Evolutionary conservation across 2,113 vertebrate species (phyloP).

Genomic region (Condylura cristata): DNA sequence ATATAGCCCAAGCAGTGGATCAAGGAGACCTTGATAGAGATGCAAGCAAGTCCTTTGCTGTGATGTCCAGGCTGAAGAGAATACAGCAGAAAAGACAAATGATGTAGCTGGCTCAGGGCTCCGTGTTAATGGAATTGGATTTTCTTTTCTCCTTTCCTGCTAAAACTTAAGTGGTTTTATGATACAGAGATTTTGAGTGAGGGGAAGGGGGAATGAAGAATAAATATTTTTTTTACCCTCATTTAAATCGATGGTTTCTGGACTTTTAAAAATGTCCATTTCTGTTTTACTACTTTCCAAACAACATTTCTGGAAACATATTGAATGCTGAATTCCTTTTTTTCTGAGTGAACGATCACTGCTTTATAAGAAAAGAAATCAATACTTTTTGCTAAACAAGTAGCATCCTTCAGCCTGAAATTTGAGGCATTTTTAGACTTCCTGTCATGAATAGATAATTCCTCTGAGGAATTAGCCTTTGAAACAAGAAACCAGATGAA

Average conservation of each 20-base stretch:
- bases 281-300: conserved; percentile 26
- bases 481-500: conserved; percentile 25
- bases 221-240: not conserved
- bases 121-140: not conserved
- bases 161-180: not conserved
- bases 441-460: conserved; percentile 48
- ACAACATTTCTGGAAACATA: conserved; percentile 45
- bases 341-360: conserved; percentile 19
- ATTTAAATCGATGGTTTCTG: conserved; percentile 18
- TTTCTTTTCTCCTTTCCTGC: not conserved
- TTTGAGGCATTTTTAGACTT: conserved; percentile 17
- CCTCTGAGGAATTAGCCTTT: conserved; percentile 20
- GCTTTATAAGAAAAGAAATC: not conserved
- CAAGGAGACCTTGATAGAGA: not conserved
- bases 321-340: not conserved
- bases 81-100: not conserved
- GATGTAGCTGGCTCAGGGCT: not conserved
- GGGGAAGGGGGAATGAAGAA: not conserved
- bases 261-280: not conserved
- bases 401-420: conserved; percentile 23
- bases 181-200: not conserved
- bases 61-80: not conserved
- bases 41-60: not conserved
- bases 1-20: not conserved
- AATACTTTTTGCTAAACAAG: not conserved